These are phyloP conservation scores for Bursaphelenchus mucronatus DNA, from an alignment of 1,140 invertebrate genomes.

Conservation along the genomic window DNA sequence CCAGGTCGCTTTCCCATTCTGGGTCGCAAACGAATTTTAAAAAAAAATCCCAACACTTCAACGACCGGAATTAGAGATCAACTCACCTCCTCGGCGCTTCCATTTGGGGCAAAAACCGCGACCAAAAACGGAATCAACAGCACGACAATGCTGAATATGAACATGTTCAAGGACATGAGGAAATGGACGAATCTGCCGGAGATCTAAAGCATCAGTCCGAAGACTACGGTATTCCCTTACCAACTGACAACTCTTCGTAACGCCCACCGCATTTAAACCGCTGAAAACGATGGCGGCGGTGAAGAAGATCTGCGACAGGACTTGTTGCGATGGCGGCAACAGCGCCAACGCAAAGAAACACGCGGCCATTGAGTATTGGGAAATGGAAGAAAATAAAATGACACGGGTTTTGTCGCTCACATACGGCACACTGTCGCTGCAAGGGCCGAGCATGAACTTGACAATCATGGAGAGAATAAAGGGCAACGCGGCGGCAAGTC, in stretches of 20 bases:
- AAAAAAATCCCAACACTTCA: too few relatives aligned
- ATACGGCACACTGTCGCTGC: conserved; percentile 45
- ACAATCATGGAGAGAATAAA: conserved; percentile 39
- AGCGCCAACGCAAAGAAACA: conserved; percentile 41
- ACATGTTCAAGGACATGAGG: too few relatives aligned
- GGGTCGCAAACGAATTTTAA: too few relatives aligned
- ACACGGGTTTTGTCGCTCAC: conserved; percentile 39
- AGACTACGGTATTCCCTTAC: conserved; percentile 9
- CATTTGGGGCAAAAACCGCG: too few relatives aligned
- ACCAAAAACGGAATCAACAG: too few relatives aligned
- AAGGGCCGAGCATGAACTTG: conserved; percentile 46
- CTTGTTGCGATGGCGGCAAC: conserved; percentile 24
- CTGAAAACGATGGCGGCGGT: conserved; percentile 45
- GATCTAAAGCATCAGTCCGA: too few relatives aligned
- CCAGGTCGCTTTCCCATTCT: too few relatives aligned
- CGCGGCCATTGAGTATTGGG: conserved; percentile 33
- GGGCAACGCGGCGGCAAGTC: conserved; percentile 47
- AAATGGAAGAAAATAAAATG: conserved; percentile 44
- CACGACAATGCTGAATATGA: too few relatives aligned
- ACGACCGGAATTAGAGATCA: too few relatives aligned
- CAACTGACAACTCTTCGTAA: conserved; percentile 40
- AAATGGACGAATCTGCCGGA: too few relatives aligned
- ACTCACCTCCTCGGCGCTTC: too few relatives aligned
- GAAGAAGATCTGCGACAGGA: conserved; percentile 35
- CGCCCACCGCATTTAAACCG: conserved; percentile 44